A percentile compares a stretch with the other conserved stretches of the same genome.
These are phyloP conservation scores for Syngnathus acus DNA, from an alignment of 2,797 vertebrate genomes.

Conservation along the genomic window DNA sequence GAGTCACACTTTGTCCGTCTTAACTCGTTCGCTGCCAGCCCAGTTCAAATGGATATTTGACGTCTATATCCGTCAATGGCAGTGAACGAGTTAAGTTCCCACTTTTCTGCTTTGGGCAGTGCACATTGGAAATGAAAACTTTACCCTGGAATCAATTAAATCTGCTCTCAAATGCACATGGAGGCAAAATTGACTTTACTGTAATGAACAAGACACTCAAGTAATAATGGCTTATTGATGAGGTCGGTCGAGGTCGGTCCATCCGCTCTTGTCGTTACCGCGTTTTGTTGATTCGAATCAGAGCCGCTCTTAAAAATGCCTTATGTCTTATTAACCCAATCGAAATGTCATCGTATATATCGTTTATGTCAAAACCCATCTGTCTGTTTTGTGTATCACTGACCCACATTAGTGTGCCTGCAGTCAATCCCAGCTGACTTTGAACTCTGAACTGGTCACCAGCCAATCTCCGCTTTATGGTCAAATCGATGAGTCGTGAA, in stretches of 20 bases:
- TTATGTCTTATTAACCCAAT: not conserved
- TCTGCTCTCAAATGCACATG: not conserved
- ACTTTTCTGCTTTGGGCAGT: too few species aligned
- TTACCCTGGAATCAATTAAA: not conserved
- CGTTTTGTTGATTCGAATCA: not conserved
- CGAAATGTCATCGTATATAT: not conserved
- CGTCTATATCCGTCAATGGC: too few species aligned
- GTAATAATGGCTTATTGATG: not conserved
- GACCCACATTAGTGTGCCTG: not conserved
- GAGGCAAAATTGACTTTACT: slow-evolving; percentile 2
- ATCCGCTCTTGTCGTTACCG: not conserved
- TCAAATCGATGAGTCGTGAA: not conserved
- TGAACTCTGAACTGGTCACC: not conserved
- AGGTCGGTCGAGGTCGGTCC: not conserved
- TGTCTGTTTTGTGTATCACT: not conserved
- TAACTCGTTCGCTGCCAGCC: too few species aligned
- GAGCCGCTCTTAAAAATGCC: not conserved
- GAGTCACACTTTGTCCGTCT: slow-evolving; percentile 48
- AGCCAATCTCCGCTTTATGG: not conserved
- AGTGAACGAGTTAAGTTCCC: too few species aligned
- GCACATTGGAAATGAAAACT: not conserved
- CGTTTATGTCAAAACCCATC: not conserved
- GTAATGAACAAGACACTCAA: not conserved
- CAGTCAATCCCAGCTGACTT: not conserved
- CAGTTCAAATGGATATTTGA: too few species aligned